These are phyloP conservation scores for Tichodroma muraria DNA, from an alignment of 2,113 vertebrate species.

Conservation along the genomic window DNA sequence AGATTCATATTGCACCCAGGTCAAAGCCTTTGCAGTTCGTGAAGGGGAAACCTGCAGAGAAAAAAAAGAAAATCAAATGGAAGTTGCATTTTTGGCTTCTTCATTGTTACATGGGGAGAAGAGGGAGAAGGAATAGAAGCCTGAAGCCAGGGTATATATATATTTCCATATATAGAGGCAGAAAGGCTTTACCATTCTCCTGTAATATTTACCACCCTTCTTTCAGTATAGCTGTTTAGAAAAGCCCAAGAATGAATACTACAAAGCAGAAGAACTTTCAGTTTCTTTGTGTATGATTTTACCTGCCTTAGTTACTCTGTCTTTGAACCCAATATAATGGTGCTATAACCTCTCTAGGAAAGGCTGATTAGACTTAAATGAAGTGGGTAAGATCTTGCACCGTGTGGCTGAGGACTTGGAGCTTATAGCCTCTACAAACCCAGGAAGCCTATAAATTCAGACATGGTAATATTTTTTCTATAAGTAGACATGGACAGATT, in stretches of 20 bases:
- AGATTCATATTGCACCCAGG: neutral
- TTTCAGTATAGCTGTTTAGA: neutral
- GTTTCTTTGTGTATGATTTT: neutral
- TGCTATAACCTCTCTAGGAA: neutral
- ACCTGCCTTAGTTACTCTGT: neutral
- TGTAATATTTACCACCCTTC: neutral
- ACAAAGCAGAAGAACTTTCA: neutral
- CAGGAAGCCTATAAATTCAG: neutral
- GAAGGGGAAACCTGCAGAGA: fast-evolving
- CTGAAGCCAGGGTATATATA: neutral
- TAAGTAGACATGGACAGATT: neutral
- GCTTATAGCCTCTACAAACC: neutral
- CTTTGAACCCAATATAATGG: neutral
- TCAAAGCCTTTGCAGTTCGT: neutral
- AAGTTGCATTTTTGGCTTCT: neutral
- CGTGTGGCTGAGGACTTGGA: neutral
- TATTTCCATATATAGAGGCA: neutral
- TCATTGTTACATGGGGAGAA: neutral
- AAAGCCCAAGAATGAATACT: neutral
- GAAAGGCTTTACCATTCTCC: neutral
- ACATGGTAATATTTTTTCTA: neutral
- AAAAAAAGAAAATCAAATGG: neutral
- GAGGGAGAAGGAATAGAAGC: neutral
- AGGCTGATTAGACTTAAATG: neutral
- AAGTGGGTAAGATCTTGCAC: neutral